Conservation (phyloP, 2,888 invertebrate genomes). For the Temnothorax unifasciatus region DNA sequence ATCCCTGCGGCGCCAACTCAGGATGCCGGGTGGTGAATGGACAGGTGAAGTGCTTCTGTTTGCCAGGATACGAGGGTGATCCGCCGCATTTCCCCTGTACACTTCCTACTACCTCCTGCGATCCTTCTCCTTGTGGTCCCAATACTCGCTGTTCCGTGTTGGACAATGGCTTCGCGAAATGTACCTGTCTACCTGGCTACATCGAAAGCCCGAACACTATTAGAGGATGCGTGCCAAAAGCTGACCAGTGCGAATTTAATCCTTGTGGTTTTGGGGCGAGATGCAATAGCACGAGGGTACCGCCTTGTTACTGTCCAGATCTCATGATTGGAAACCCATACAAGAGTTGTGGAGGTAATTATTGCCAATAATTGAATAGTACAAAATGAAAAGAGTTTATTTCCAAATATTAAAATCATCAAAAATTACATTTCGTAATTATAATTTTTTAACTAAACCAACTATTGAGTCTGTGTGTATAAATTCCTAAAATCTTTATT, state of each 20-base stretch:
- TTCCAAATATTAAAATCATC: background rate
- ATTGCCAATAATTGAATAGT: conserved; percentile 37
- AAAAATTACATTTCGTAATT: background rate
- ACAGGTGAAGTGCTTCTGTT: conserved; percentile 94
- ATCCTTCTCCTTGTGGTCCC: conserved; percentile 95
- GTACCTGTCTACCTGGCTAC: conserved; percentile 94
- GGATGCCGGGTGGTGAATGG: conserved; percentile 93
- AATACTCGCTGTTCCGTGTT: conserved; percentile 94
- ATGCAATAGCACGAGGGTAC: conserved; percentile 92
- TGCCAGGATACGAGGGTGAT: conserved; percentile 95
- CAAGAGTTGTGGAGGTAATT: conserved; percentile 89
- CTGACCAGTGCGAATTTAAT: conserved; percentile 94
- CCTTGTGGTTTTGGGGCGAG: conserved; percentile 93
- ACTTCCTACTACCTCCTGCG: conserved; percentile 92
- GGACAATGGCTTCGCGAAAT: conserved; percentile 94
- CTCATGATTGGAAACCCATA: conserved; percentile 94
- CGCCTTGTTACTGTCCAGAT: conserved; percentile 95
- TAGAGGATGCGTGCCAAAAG: conserved; percentile 93
- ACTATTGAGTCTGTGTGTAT: background rate
- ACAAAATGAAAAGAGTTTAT: background rate
- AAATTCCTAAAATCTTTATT: background rate
- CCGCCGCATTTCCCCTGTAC: conserved; percentile 92
- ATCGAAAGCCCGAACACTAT: conserved; percentile 96
- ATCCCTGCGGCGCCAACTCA: conserved; percentile 94
- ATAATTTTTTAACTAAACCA: conserved; percentile 7